Evolutionary conservation across 2,113 vertebrate species (phyloP), one percentile per base, ranked within the genome.

Genomic region (Motacilla tschutschensis): DNA sequence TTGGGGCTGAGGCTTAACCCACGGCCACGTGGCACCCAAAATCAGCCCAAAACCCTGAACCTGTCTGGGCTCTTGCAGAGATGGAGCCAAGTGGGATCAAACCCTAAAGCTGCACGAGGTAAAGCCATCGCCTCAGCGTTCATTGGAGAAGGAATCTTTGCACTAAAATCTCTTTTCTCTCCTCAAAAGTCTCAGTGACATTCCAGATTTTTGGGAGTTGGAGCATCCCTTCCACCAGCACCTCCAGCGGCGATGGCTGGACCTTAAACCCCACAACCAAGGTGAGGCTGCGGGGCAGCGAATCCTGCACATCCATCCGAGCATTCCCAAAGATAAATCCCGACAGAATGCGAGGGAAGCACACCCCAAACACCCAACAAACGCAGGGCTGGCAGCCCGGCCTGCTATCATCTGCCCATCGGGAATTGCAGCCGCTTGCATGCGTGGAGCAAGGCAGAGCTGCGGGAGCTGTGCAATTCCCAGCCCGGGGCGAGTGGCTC

Each of bases 271-370:
- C 6, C 3, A 0, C 1, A 16, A 22, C 1, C 1, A 2, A 54
- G 17, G 7, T 0, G 22, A 13, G 12, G 19, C 18, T 3, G 22
- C 0, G 0, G 17, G 21, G 7, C 54, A 24, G 40, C 62, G 8
- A 65, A 12, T 2, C 60, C 62, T 2, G 5, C 53, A 7, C 48
- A 4, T 3, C 67, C 89, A 57, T 20, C 57, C 2, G 0, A 63
- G 7, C 31, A 18, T 26, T 63, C 5, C 2, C 9, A 0, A 10
- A 20, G 24, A 4, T 1, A 1, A 40, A 85, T 1, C 50, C 40
- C 0, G 0, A 3, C 1, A 4, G 1, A 1, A 15, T 0, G 0
- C 1, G 4, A 7, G 41, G 19, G 0, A 31, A 79, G 36, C 5
- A 0, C 4, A 0, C 35, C 86, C 80, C 73, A 25, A 60, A 12